These are phyloP conservation scores for Phyllotreta cruciferae DNA, from an alignment of 2,888 invertebrate genomes.

Conservation along the genomic window DNA sequence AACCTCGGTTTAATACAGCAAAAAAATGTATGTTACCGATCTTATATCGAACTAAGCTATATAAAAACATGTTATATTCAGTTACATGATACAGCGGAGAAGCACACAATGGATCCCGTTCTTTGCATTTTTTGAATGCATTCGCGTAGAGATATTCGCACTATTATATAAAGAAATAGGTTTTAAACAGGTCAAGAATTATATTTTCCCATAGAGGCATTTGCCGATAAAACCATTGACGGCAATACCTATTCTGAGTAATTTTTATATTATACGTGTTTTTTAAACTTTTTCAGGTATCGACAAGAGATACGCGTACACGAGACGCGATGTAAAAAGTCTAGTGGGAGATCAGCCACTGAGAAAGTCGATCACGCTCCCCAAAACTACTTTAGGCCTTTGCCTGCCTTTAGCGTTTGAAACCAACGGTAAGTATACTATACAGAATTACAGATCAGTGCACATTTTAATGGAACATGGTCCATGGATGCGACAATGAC, in stretches of 20 bases:
- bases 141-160: slow-evolving; percentile 18
- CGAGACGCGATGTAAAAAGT: slow-evolving; percentile 76
- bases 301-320: slow-evolving; percentile 78
- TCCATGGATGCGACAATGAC: too few relatives aligned
- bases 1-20: neutral
- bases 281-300: slow-evolving; percentile 64
- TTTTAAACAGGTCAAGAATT: slow-evolving; percentile 5
- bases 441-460: neutral
- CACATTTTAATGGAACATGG: too few relatives aligned
- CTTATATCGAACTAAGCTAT: slow-evolving; percentile 2
- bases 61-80: slow-evolving; percentile 21
- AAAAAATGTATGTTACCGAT: slow-evolving; percentile 8
- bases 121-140: slow-evolving; percentile 17
- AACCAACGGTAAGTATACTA: slow-evolving; percentile 76
- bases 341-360: slow-evolving; percentile 76
- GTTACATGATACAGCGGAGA: slow-evolving; percentile 14
- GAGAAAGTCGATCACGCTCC: slow-evolving; percentile 75
- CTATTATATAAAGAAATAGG: neutral
- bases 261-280: too few relatives aligned
- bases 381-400: slow-evolving; percentile 77
- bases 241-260: too few relatives aligned
- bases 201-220: too few relatives aligned
- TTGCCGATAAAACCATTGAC: too few relatives aligned
- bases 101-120: slow-evolving; percentile 8
- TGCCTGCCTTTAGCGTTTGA: slow-evolving; percentile 84